Conservation (phyloP, 2,797 vertebrate species). For the Ctenochaetus hawaiiensis region DNA sequence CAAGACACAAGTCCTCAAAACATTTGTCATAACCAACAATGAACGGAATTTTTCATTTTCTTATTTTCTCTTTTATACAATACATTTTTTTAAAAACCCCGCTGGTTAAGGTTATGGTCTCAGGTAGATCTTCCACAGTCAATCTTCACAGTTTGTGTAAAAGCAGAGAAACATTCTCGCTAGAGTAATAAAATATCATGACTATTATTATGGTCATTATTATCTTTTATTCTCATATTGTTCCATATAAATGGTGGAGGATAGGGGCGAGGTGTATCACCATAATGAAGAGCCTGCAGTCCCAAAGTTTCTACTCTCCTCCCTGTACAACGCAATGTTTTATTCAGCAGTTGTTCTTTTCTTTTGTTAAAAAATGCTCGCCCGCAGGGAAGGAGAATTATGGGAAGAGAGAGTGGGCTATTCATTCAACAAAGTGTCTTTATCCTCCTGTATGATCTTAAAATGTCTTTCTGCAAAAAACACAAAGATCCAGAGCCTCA, state of each 20-base stretch:
- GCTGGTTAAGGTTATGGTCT: conserved; percentile 93
- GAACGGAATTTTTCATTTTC: conserved; percentile 87
- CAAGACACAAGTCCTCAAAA: conserved; percentile 91
- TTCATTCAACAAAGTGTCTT: conserved; percentile 70
- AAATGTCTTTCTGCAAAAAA: conserved; percentile 47
- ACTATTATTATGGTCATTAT: conserved; percentile 87
- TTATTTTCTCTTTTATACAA: conserved; percentile 80
- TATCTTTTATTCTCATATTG: conserved; percentile 87
- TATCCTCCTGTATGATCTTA: conserved; percentile 62
- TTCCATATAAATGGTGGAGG: conserved; percentile 90
- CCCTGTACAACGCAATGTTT: conserved; percentile 77
- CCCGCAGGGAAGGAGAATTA: conserved; percentile 67
- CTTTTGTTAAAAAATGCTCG: conserved; percentile 73
- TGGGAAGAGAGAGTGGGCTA: conserved; percentile 65
- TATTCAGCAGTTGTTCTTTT: conserved; percentile 70
- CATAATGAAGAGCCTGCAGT: conserved; percentile 66
- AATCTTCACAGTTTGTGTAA: conserved; percentile 95
- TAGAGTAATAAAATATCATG: conserved; percentile 98
- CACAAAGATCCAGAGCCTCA: conserved; percentile 63
- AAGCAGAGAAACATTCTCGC: conserved; percentile 92
- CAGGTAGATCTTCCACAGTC: conserved; percentile 91
- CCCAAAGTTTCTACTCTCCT: conserved; percentile 80
- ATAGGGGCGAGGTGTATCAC: conserved; percentile 55
- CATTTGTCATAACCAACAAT: conserved; percentile 92
- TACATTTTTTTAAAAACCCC: conserved; percentile 92